Base-by-base conservation (phyloP, 2,113 vertebrate genomes). In the Macquaria australasica region DNA sequence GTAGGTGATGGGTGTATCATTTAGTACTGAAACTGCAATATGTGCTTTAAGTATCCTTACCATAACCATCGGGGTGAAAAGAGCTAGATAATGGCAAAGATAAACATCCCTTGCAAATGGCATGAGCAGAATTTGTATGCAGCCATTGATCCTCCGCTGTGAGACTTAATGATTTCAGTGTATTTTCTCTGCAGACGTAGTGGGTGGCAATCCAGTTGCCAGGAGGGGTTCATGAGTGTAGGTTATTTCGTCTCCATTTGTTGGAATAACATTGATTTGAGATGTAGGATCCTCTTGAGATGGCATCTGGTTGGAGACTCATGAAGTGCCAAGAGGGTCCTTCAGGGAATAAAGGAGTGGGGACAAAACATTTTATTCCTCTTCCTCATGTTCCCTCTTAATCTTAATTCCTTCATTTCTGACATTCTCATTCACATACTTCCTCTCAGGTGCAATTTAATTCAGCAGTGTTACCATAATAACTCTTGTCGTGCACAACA, bases 381-480 rank as follows among this genome's bases (percentile, higher is more conserved):
- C 77, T 85, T 80, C 75, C 34, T 77, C 69, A 5, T 72, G 39
- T 55, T 73, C 72, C 60, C 70, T 58, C 86, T 79, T 79, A 72
- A 67, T 77, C 71, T 71, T 39, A 39, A 39, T 39, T 83, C 50
- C 31, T 71, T 67, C 73, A 21, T 69, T 60, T 48, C 85, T 67
- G 74, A 69, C 88, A 71, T 89, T 86, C 78, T 75, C 80, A 55
- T 76, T 84, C 85, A 86, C 68, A 81, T 43, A 37, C 72, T 87
- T 87, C 77, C 83, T 91, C 88, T 89, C 87, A 91, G 94, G 87
- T 93, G 91, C 77, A 81, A 86, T 95, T 92, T 89, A 89, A 94
- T 93, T 93, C 86, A 82, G 81, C 69, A 70, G 70, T 85, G 93
- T 93, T 93, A 87, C 79, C 82, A 88, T 94, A 93, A 95, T 94